Base-by-base conservation (phyloP, 2,797 vertebrate genomes). In the Phoeniculus purpureus region DNA sequence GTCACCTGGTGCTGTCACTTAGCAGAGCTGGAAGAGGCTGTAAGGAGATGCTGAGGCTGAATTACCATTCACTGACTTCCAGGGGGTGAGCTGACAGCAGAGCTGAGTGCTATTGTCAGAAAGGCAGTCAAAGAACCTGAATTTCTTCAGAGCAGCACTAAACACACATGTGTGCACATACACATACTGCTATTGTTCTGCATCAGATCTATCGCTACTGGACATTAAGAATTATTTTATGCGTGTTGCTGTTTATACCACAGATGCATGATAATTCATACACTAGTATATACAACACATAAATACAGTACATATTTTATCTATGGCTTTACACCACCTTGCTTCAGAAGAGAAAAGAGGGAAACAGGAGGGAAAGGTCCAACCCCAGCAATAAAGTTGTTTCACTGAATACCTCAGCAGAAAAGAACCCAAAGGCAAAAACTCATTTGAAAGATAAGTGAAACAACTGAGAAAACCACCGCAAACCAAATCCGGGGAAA, bases 1-100 rank as follows among this genome's bases (percentile, higher is more conserved):
- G 79, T 65, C 61, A 47, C 10, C 0, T 0, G 12, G 25, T 6
- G 21, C 78, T 80, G 31, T 0, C 29, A n/a, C 14, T 47, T 26
- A 64, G 81, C 1, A 23, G 65, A 48, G 52, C 5, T 0, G 32
- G 2, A 19, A 73, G 65, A 76, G 59, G 55, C 65, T 55, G 43
- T 3, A 12, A 73, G 71, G 47, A 58, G 68, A 60, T 22, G 26
- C 66, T 14, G 67, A 56, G 68, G 21, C 48, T 9, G 0, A 81
- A 43, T 20, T 37, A 67, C 58, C 70, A 23, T 15, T 23, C n/a
- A 2, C 32, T 6, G 65, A 16, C 22, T 85, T 72, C 54, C 6
- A 19, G 1, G 8, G 66, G 82, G 29, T 4, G 4, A 83, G 22
- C 19, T 29, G 31, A 56, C 3, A 4, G 50, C 73, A 77, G 45